phyloP scores from a whole-genome alignment of 2,113 vertebrate genomes.

The Myrmecobius fasciatus region DNA sequence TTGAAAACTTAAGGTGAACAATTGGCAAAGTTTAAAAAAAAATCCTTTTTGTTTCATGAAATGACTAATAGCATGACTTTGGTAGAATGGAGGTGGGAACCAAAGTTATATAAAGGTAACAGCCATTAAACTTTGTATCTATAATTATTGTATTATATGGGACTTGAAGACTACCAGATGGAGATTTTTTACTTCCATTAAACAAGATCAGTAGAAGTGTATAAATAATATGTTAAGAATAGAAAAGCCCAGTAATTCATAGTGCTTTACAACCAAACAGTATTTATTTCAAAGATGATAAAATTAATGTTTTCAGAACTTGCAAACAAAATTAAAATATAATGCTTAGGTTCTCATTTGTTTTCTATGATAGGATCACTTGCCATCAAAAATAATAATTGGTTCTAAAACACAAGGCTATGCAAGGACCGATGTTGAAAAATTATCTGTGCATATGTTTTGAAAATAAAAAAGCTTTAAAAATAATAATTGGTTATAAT shows the following conservation, averaged over 20 bases:
- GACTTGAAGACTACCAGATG: conserved; percentile 53
- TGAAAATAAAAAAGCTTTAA: no score
- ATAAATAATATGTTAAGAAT: no score
- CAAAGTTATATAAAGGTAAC: neutral
- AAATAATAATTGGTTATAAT: neutral
- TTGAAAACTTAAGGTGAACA: conserved; percentile 37
- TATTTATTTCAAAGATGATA: no score
- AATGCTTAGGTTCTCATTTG: neutral
- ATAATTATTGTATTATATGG: conserved; percentile 12
- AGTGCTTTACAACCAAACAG: no score
- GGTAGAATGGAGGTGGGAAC: neutral
- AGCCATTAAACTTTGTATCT: conserved; percentile 45
- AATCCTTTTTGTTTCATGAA: neutral
- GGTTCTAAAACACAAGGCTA: no score
- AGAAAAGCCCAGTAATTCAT: no score
- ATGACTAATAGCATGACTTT: conserved; percentile 8
- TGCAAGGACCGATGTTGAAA: no score
- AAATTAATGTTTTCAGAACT: conserved; percentile 32
- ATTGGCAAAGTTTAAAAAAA: conserved; percentile 15
- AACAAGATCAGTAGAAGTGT: conserved; percentile 27
- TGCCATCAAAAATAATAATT: conserved; percentile 29
- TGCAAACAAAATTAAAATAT: conserved; percentile 49
- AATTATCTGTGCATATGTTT: no score
- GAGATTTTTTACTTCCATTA: conserved; percentile 58
- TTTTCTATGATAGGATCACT: conserved; percentile 29